Percentiles rank a stretch among this genome's conserved stretches.
Evolutionary conservation across 2,888 invertebrate species (phyloP).

Genomic region (Stenolophus ochropezus): DNA sequence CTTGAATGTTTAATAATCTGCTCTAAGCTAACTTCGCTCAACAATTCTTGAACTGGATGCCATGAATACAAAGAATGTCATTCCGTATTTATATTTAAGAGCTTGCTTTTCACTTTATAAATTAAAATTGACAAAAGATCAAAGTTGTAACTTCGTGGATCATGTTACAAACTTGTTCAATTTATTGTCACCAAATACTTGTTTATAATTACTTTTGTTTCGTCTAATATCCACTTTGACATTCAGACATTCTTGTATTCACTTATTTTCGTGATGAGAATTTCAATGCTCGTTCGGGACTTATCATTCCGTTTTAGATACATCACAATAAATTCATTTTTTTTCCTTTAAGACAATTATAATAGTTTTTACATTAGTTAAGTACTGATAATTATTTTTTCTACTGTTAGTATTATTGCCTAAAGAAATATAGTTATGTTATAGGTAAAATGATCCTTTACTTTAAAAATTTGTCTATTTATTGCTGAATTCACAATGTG

Average conservation of each 20-base stretch:
- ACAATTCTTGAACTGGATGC: constrained; percentile 30
- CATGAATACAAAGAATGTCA: constrained; percentile 32
- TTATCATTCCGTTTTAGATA: not conserved
- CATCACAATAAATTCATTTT: no score
- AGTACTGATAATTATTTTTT: no score
- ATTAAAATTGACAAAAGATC: constrained; percentile 42
- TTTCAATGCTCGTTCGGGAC: not conserved
- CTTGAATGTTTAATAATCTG: constrained; percentile 26
- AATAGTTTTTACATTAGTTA: no score
- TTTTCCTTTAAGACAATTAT: no score
- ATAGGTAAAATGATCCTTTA: no score
- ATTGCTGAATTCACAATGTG: no score
- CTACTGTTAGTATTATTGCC: no score
- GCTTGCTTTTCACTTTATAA: constrained; percentile 36
- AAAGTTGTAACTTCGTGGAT: constrained; percentile 15
- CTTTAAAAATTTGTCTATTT: no score
- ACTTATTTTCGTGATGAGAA: constrained; percentile 5
- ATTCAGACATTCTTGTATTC: not conserved
- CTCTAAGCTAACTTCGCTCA: not conserved
- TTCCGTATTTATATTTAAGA: constrained; percentile 27
- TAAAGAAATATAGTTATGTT: no score
- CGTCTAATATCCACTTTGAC: not conserved
- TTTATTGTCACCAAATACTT: constrained; percentile 32
- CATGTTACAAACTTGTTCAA: constrained; percentile 12
- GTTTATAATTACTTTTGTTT: constrained; percentile 31